phyloP scores from a whole-genome alignment of 1,140 invertebrate genomes.

The Bombyx mandarina region DNA sequence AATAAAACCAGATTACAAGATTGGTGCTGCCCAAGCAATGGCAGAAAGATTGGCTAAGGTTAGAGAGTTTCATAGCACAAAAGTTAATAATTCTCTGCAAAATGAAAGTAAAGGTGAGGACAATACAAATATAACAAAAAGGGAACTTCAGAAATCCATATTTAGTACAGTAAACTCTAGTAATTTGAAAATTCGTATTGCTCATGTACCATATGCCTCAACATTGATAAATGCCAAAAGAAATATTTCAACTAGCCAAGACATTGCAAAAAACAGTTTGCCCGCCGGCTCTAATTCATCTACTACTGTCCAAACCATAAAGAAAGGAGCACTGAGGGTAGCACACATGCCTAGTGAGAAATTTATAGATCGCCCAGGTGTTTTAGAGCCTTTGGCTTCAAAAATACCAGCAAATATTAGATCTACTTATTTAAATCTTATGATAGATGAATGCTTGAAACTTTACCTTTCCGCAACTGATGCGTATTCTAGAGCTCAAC shows the following conservation, averaged over 20 bases:
- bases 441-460: conserved; percentile 89
- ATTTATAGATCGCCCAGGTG: conserved; percentile 65
- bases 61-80: conserved; percentile 55
- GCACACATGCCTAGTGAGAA: conserved; percentile 76
- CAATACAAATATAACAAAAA: conserved; percentile 21
- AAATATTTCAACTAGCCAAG: conserved; percentile 29
- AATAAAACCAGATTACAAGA: conserved; percentile 60
- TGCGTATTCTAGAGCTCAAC: conserved; percentile 79
- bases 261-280: conserved; percentile 31
- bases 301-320: conserved; percentile 77
- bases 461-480: conserved; percentile 80
- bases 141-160: conserved; percentile 26
- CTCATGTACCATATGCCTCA: conserved; percentile 68
- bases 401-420: conserved; percentile 89
- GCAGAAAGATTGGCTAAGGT: conserved; percentile 62
- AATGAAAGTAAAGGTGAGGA: conserved; percentile 18
- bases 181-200: conserved; percentile 63
- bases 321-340: conserved; percentile 76
- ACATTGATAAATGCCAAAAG: conserved; percentile 64
- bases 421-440: conserved; percentile 87
- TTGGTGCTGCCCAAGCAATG: conserved; percentile 58
- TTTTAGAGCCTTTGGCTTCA: conserved; percentile 79
- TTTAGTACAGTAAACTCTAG: conserved; percentile 21
- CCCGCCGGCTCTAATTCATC: conserved; percentile 36
- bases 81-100: conserved; percentile 10